Base-by-base conservation (phyloP, 2,888 invertebrate genomes). In the Pandemis heparana region DNA sequence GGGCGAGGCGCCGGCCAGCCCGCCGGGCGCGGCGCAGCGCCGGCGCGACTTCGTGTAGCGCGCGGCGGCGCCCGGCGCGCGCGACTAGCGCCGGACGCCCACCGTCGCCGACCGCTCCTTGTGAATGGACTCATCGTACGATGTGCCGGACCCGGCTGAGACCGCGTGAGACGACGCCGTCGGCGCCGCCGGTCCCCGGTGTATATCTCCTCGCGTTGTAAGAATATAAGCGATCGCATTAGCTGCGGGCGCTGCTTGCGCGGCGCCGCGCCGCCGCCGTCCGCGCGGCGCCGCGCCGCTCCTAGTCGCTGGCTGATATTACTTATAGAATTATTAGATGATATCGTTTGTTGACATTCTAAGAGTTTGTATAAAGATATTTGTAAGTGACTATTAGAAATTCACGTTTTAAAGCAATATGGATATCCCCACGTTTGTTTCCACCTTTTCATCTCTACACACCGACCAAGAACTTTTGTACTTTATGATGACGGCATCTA, bases 41-140 rank as follows among this genome's bases (percentile, higher is more conserved):
- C 79, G 71, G 81, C 77, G 78, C 82, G 79, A 73, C 48, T 66
- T 62, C 74, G 72, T 73, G 72, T 73, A 73, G 72, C 72, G 82
- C 77, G 78, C 82, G 78, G 81, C 81, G 75, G 79, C 77, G 79
- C 83, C 80, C 81, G 83, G 79, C 80, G 82, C 81, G 59, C 63
- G 70, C 73, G 73, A 62, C 70, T 51, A 74, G 23, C 75, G 70
- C 75, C 76, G 75, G 70, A 75, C 75, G 64, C 65, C 68, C 61
- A 65, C 56, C 63, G 51, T 63, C 63, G 53, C 65, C 71, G 41
- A 51, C 65, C 43, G 61, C 18, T 16, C 70, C 64, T 65, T 51
- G 18, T 56, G 62, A 63, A 56, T 46, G 66, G 41, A 16, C 62
- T 46, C 76, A 76, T 59, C 48, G 48, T 12, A n/a, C 43, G 14